These are phyloP conservation scores for Piliocolobus tephrosceles DNA, from an alignment of 2,113 vertebrate species.

Conservation along the genomic window DNA sequence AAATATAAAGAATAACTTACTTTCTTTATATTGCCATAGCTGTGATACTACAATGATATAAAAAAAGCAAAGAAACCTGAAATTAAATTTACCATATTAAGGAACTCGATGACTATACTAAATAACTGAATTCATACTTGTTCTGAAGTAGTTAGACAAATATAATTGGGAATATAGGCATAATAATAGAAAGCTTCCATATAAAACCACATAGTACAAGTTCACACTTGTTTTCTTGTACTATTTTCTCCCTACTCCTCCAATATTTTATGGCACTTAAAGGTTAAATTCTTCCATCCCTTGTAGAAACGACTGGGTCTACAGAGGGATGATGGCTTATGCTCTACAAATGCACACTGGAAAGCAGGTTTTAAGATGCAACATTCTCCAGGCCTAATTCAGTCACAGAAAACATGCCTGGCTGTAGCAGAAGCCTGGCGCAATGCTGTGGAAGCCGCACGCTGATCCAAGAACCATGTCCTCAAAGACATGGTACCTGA, in stretches of 20 bases:
- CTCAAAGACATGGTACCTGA: conserved; percentile 67
- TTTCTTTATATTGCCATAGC: conserved; percentile 69
- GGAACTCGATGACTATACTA: conserved; percentile 38
- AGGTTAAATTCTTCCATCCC: conserved; percentile 77
- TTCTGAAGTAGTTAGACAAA: conserved; percentile 66
- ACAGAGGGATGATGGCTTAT: conserved; percentile 77
- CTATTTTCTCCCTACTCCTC: conserved; percentile 61
- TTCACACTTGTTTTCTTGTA: conserved; percentile 56
- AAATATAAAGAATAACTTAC: conserved; percentile 70
- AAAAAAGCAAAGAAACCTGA: conserved; percentile 54
- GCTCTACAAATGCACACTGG: conserved; percentile 78
- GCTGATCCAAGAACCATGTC: conserved; percentile 71
- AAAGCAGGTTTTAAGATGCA: conserved; percentile 86
- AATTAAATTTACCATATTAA: conserved; percentile 69
- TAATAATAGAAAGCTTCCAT: conserved; percentile 62
- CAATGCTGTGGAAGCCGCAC: conserved; percentile 83
- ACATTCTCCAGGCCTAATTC: conserved; percentile 87
- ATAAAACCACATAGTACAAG: conserved; percentile 73
- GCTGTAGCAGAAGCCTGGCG: conserved; percentile 85
- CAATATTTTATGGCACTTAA: conserved; percentile 49
- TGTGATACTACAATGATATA: conserved; percentile 63
- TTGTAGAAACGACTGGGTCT: conserved; percentile 73
- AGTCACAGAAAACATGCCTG: conserved; percentile 86
- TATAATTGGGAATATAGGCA: conserved; percentile 13
- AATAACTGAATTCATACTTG: conserved; percentile 46